These are phyloP conservation scores for Calypte anna DNA, from an alignment of 2,113 vertebrate genomes.

Conservation along the genomic window DNA sequence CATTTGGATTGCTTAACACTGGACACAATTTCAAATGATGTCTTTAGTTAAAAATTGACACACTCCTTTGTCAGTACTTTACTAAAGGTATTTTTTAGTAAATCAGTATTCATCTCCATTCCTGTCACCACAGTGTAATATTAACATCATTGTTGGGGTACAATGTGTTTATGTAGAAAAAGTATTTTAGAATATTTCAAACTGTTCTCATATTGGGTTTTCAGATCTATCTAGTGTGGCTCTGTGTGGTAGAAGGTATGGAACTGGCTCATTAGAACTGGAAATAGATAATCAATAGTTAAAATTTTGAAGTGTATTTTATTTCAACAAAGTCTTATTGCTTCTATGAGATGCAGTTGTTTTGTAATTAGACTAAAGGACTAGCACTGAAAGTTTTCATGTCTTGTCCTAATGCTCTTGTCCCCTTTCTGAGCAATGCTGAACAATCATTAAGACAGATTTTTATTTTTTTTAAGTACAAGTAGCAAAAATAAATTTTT, in stretches of 20 bases:
- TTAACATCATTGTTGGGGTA: slow-evolving; percentile 46
- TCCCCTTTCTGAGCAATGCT: neutral
- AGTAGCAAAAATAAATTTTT: neutral
- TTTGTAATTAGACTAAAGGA: neutral
- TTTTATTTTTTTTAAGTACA: neutral
- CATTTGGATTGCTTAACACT: neutral
- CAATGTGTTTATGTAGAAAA: neutral
- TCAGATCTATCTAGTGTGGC: neutral
- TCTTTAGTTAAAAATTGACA: slow-evolving; percentile 47
- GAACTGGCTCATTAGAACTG: neutral
- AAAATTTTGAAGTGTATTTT: neutral
- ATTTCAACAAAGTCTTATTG: neutral
- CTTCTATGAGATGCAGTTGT: neutral
- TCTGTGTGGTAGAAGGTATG: neutral
- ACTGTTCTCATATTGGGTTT: neutral
- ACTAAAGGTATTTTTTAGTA: slow-evolving; percentile 29
- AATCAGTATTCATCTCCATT: slow-evolving; percentile 30
- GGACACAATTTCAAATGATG: slow-evolving; percentile 34
- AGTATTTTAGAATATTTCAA: neutral
- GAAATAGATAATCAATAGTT: neutral
- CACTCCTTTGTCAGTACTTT: slow-evolving; percentile 49
- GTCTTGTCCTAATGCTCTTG: neutral
- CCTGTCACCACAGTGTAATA: slow-evolving; percentile 31
- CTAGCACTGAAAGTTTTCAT: neutral
- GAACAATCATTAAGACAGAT: neutral